Conservation (phyloP, 2,797 vertebrate genomes). For the Choloepus didactylus region DNA sequence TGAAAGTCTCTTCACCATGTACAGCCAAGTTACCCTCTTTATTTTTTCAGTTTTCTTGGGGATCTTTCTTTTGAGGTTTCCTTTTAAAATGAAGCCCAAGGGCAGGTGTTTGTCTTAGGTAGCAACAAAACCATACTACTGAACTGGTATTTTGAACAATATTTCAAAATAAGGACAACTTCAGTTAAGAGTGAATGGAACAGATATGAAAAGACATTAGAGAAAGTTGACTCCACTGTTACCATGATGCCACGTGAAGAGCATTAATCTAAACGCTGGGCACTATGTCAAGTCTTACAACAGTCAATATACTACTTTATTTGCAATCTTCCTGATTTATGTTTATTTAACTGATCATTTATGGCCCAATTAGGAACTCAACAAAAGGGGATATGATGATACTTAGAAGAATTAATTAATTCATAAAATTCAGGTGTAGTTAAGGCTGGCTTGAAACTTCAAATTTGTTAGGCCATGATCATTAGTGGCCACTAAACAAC, state of each 20-base stretch:
- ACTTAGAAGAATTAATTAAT: constrained; percentile 15
- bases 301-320: background rate
- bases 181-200: background rate
- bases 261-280: background rate
- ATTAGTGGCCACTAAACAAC: constrained; percentile 3
- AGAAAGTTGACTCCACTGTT: background rate
- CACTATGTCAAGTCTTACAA: background rate
- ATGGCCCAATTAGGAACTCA: background rate
- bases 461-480: background rate
- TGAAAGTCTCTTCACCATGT: background rate
- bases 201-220: background rate
- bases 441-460: constrained; percentile 21
- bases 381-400: constrained; percentile 20
- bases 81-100: constrained; percentile 9
- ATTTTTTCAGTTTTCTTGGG: background rate
- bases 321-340: background rate
- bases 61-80: background rate
- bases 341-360: background rate
- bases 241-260: background rate
- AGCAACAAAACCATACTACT: constrained; percentile 2
- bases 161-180: constrained; percentile 47
- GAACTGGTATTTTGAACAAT: constrained; percentile 25
- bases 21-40: background rate
- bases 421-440: background rate
- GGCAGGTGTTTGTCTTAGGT: background rate